phyloP scores from a whole-genome alignment of 2,113 vertebrate genomes.

The Collichthys lucidus region DNA sequence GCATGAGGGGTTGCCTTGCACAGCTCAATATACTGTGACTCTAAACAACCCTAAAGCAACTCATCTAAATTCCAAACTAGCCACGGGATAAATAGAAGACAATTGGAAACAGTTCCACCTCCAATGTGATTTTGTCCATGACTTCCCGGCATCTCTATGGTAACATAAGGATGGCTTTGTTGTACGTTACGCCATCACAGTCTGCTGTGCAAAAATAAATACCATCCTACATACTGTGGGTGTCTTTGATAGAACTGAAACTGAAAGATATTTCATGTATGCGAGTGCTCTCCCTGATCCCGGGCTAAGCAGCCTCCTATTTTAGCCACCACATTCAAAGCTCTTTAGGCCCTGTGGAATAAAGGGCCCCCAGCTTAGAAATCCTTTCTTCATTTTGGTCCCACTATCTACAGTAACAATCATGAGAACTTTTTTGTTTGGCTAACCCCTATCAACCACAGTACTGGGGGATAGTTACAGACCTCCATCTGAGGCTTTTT shows the following conservation, averaged over 20 bases:
- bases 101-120: constrained; percentile 75
- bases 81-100: constrained; percentile 73
- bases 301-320: constrained; percentile 51
- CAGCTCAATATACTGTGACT: constrained; percentile 76
- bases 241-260: constrained; percentile 47
- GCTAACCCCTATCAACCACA: constrained; percentile 44
- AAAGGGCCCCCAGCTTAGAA: constrained; percentile 51
- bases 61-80: constrained; percentile 84
- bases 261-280: constrained; percentile 59
- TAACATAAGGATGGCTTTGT: constrained; percentile 56
- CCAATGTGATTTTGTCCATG: constrained; percentile 55
- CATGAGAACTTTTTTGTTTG: constrained; percentile 65
- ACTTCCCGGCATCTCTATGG: constrained; percentile 62
- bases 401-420: constrained; percentile 58
- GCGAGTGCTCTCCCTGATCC: constrained; percentile 45
- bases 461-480: constrained; percentile 18
- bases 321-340: constrained; percentile 61
- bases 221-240: constrained; percentile 36
- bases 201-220: constrained; percentile 38
- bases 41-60: constrained; percentile 80
- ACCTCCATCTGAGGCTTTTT: constrained; percentile 36
- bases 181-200: constrained; percentile 42
- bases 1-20: constrained; percentile 57
- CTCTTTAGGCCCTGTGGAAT: constrained; percentile 54
- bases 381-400: constrained; percentile 46